A percentile compares a stretch with the other conserved stretches of the same genome.
phyloP scores from a whole-genome alignment of 2,888 invertebrate genomes.

The Calephelis perditalis region DNA sequence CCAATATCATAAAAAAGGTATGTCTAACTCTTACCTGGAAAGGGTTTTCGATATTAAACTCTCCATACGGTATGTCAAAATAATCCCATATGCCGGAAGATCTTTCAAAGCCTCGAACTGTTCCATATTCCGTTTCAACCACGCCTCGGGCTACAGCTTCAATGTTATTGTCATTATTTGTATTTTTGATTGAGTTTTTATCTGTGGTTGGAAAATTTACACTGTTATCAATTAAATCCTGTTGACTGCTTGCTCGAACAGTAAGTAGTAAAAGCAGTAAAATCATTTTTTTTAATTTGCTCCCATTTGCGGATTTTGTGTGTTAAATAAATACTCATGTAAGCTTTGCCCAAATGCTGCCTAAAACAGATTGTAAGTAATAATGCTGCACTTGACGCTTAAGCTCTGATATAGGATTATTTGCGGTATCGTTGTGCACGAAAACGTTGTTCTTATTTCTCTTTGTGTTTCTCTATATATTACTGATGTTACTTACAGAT shows the following conservation, averaged over 20 bases:
- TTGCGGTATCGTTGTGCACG: conserved; percentile 14
- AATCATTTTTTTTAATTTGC: not conserved
- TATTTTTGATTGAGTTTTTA: not conserved
- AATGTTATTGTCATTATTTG: not conserved
- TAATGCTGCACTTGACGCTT: conserved; percentile 20
- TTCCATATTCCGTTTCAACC: conserved; percentile 43
- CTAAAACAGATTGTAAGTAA: conserved; percentile 19
- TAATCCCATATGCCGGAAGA: conserved; percentile 40
- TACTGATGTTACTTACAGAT: too few relatives aligned
- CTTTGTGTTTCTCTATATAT: too few relatives aligned
- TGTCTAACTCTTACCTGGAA: conserved; percentile 41
- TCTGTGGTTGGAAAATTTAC: not conserved
- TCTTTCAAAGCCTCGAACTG: conserved; percentile 39
- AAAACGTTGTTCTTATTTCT: not conserved
- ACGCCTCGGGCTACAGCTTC: conserved; percentile 13
- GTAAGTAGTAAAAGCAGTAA: not conserved
- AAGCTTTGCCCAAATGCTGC: conserved; percentile 8
- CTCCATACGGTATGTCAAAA: conserved; percentile 57
- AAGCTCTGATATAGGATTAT: conserved; percentile 21
- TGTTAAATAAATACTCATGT: not conserved
- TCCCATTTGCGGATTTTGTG: not conserved
- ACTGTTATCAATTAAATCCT: conserved; percentile 1
- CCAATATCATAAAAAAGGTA: too few relatives aligned
- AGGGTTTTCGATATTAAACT: conserved; percentile 29
- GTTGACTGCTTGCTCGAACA: not conserved